A percentile compares a stretch with the other conserved stretches of the same genome.
phyloP scores from a whole-genome alignment of 2,888 invertebrate species.

The Campaea margaritaria region DNA sequence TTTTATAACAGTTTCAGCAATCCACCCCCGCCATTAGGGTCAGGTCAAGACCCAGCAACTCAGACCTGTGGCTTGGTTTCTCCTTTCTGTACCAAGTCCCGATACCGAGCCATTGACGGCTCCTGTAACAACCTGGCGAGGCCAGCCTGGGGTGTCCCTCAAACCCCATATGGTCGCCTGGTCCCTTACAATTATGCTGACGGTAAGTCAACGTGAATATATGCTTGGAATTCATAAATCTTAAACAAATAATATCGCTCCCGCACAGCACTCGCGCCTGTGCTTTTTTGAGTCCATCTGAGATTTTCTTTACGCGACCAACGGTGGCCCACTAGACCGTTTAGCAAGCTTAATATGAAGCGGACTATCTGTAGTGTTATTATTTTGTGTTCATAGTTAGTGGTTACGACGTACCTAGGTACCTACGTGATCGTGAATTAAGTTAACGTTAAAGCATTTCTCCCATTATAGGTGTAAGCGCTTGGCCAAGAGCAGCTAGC shows the following conservation, averaged over 20 bases:
- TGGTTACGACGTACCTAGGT: too few species aligned
- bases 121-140: slow-evolving; percentile 96
- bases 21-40: slow-evolving; percentile 72
- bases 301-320: too few species aligned
- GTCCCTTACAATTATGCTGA: slow-evolving; percentile 88
- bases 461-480: slow-evolving; percentile 89
- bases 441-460: too few species aligned
- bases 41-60: slow-evolving; percentile 72
- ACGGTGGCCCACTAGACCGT: too few species aligned
- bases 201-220: slow-evolving; percentile 81
- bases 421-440: too few species aligned
- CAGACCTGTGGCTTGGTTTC: slow-evolving; percentile 80
- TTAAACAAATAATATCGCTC: neutral
- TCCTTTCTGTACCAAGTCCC: slow-evolving; percentile 78
- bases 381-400: too few species aligned
- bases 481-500: slow-evolving; percentile 86
- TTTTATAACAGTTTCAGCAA: slow-evolving; percentile 68
- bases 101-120: slow-evolving; percentile 93
- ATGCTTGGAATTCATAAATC: neutral
- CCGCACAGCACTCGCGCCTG: too few species aligned
- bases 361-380: too few species aligned
- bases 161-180: slow-evolving; percentile 88
- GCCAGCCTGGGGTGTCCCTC: slow-evolving; percentile 92
- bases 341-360: too few species aligned
- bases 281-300: too few species aligned